Evolutionary conservation across 2,113 vertebrate species (phyloP).

Genomic region (Chlamydotis undulata): DNA sequence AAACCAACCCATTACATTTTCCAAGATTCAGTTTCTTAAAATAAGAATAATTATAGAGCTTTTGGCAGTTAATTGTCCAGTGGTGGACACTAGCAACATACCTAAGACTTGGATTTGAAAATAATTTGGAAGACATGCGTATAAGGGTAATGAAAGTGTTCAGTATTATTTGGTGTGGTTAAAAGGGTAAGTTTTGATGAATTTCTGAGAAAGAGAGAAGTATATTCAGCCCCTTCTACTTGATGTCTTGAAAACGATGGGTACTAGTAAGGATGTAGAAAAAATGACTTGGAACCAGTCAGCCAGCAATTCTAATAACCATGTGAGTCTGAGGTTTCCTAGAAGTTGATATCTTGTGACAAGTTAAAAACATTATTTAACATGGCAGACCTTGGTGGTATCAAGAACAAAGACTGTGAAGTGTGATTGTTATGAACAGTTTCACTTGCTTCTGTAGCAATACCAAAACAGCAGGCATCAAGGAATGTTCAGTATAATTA

Average conservation of each 20-base stretch:
- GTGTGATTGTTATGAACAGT: not conserved
- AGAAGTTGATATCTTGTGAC: not conserved
- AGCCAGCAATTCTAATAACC: not conserved
- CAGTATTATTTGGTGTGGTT: not conserved
- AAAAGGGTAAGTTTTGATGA: not conserved
- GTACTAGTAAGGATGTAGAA: fast-evolving
- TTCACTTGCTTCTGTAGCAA: not conserved
- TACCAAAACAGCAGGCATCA: not conserved
- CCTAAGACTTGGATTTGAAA: not conserved
- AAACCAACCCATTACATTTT: not conserved
- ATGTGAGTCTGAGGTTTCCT: not conserved
- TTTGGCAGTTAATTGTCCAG: not conserved
- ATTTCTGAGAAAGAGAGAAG: not conserved
- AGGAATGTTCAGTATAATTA: slow-evolving; percentile 7
- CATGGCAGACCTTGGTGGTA: not conserved
- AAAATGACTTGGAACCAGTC: not conserved
- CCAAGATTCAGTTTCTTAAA: not conserved
- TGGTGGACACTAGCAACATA: not conserved
- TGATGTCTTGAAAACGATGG: not conserved
- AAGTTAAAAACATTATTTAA: not conserved
- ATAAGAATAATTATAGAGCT: not conserved
- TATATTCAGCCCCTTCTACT: not conserved
- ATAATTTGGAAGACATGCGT: not conserved
- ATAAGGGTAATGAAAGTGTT: not conserved
- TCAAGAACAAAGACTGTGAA: not conserved